These are phyloP conservation scores for Tetranychus truncatus DNA, from an alignment of 2,888 invertebrate genomes.

Conservation along the genomic window DNA sequence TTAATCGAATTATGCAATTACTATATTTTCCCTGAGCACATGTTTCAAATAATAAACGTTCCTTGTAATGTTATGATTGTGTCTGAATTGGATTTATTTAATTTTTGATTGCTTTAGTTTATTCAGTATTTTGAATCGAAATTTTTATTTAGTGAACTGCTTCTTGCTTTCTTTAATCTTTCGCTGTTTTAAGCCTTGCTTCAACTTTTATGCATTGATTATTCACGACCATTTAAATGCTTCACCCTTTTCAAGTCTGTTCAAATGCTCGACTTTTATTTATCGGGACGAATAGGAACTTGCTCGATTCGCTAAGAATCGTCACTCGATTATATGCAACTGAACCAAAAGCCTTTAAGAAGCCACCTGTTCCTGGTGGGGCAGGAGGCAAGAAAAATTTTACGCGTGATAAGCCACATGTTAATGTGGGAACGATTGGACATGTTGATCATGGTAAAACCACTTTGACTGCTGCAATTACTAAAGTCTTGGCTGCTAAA, in stretches of 20 bases:
- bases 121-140: background rate
- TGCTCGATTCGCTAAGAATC: background rate
- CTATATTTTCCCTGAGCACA: background rate
- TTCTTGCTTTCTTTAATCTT: background rate
- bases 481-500: constrained; percentile 53
- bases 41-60: background rate
- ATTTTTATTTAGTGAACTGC: background rate
- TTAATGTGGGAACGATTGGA: constrained; percentile 42
- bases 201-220: background rate
- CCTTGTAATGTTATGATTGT: background rate
- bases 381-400: constrained; percentile 47
- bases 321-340: constrained; percentile 6
- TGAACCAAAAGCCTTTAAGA: background rate
- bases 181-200: background rate
- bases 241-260: background rate
- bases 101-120: background rate
- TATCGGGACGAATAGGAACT: background rate
- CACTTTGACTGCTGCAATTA: constrained; percentile 42
- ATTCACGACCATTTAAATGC: background rate
- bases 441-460: constrained; percentile 46
- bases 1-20: background rate
- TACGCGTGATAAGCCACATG: constrained; percentile 54
- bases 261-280: background rate
- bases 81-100: background rate
- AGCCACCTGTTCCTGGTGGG: background rate